phyloP scores from a whole-genome alignment of 2,888 invertebrate genomes.

The Calliphora vomitoria region DNA sequence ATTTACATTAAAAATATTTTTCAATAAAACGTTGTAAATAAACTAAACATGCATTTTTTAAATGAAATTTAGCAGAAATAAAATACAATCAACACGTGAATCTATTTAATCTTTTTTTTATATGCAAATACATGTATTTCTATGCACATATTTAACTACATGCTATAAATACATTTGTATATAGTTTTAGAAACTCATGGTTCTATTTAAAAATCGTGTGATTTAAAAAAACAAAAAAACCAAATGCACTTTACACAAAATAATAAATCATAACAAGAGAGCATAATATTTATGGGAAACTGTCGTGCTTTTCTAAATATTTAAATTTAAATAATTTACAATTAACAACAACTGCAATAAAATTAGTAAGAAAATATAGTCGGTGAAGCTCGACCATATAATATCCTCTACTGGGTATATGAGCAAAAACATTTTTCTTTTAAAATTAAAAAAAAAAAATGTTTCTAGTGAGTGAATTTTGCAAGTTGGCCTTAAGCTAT shows the following conservation, averaged over 20 bases:
- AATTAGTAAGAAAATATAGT: background rate
- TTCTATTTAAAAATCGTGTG: conserved; percentile 18
- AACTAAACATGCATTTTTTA: background rate
- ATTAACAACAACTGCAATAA: conserved; percentile 9
- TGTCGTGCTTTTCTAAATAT: conserved; percentile 10
- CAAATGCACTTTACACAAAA: background rate
- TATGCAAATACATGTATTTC: background rate
- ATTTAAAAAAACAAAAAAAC: background rate
- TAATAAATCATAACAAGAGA: conserved; percentile 20
- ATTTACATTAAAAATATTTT: background rate
- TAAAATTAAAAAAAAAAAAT: no score
- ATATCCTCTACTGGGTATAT: no score
- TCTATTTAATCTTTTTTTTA: conserved; percentile 15
- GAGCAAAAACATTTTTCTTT: no score
- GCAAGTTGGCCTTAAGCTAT: no score
- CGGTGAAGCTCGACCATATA: no score
- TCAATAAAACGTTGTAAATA: background rate
- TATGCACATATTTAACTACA: background rate
- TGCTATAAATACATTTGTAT: background rate
- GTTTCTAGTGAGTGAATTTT: no score
- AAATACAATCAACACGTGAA: background rate
- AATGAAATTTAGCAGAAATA: background rate
- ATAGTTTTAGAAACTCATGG: background rate
- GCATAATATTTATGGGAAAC: conserved; percentile 22
- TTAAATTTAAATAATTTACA: conserved; percentile 20